Evolutionary conservation across 2,888 invertebrate genomes (phyloP).

Genomic region (Ormyrus nitidulus): DNA sequence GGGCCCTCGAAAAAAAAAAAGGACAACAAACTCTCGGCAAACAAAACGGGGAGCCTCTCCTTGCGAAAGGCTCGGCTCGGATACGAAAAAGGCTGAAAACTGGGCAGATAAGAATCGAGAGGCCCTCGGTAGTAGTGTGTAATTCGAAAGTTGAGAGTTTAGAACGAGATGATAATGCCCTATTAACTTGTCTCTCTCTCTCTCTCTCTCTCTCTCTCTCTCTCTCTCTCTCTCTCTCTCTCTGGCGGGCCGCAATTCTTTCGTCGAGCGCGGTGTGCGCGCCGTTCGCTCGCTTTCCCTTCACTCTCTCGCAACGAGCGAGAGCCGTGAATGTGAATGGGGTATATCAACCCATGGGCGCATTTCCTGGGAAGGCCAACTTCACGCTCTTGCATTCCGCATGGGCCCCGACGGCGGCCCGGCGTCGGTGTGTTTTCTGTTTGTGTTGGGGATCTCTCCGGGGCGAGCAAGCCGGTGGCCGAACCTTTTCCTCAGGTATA

Average conservation of each 20-base stretch:
- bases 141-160: conserved; percentile 55
- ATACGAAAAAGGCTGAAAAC: conserved; percentile 10
- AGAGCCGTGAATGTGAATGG: conserved; percentile 40
- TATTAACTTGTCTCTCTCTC: conserved; percentile 53
- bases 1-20: too few species aligned
- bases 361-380: conserved; percentile 55
- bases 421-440: too few species aligned
- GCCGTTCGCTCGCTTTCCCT: conserved; percentile 50
- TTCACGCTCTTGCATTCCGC: conserved; percentile 39
- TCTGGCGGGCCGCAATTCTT: conserved; percentile 27
- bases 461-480: too few species aligned
- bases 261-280: not conserved
- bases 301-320: conserved; percentile 44
- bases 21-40: too few species aligned
- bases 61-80: not conserved
- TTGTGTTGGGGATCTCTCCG: too few species aligned
- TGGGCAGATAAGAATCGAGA: conserved; percentile 52
- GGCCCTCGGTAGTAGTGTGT: conserved; percentile 8
- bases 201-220: not conserved
- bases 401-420: not conserved
- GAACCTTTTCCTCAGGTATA: not conserved
- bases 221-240: not conserved
- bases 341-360: conserved; percentile 46
- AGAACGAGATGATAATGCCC: conserved; percentile 56
- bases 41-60: too few species aligned